phyloP scores from a whole-genome alignment of 2,113 vertebrate genomes.

The zebrafish (Danio rerio) region DNA sequence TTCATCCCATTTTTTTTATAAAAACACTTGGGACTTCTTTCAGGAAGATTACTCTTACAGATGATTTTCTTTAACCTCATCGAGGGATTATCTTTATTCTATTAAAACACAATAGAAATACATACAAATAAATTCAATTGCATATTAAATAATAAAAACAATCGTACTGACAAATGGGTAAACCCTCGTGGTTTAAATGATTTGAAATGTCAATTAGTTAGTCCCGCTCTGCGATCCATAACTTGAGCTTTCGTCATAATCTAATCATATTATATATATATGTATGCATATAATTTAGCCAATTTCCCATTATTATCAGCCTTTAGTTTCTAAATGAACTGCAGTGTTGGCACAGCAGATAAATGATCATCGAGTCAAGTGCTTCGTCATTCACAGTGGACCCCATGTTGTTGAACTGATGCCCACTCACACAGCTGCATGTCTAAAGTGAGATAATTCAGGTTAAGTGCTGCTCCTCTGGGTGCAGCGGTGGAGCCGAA shows the following conservation, averaged over 20 bases:
- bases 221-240: no score
- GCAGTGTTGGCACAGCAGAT: background rate
- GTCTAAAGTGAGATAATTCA: constrained; percentile 29
- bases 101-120: no score
- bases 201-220: no score
- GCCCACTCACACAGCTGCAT: constrained; percentile 32
- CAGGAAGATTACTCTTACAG: no score
- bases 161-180: no score
- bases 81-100: no score
- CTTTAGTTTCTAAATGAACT: background rate
- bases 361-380: constrained; percentile 8
- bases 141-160: no score
- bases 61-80: no score
- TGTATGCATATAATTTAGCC: background rate
- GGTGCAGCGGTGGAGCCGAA: constrained; percentile 13
- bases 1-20: no score
- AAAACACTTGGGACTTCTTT: no score
- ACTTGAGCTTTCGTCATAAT: background rate
- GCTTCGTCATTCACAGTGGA: background rate
- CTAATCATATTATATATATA: background rate
- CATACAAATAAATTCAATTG: no score
- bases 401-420: constrained; percentile 18
- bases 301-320: background rate
- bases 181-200: no score
- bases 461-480: constrained; percentile 38